Conservation (phyloP, 2,113 vertebrate species). For the Mixornis gularis region DNA sequence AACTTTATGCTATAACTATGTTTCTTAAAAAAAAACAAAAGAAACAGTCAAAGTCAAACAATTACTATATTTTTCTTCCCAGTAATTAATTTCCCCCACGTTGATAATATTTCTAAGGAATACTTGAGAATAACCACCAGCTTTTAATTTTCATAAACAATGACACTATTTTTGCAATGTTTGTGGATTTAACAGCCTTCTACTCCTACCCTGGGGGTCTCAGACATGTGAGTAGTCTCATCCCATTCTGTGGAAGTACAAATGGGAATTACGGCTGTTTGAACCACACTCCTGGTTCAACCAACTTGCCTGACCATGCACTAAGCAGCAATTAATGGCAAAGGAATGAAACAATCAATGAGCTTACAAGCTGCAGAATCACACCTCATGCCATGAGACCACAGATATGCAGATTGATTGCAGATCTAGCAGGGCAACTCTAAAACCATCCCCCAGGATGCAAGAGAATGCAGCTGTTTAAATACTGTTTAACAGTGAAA, state of each 20-base stretch:
- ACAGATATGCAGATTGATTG: neutral
- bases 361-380: neutral
- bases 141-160: neutral
- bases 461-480: neutral
- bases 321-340: neutral
- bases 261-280: neutral
- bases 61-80: neutral
- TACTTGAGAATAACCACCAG: neutral
- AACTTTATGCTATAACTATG: neutral
- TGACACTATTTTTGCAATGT: neutral
- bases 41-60: neutral
- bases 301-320: neutral
- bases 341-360: neutral
- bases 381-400: neutral
- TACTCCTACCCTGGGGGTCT: neutral
- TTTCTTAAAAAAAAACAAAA: neutral
- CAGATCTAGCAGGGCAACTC: neutral
- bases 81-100: neutral
- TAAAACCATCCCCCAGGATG: neutral
- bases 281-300: neutral
- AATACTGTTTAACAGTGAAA: neutral
- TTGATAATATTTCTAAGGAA: neutral
- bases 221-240: neutral
- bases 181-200: neutral
- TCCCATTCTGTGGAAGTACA: neutral